Conservation (phyloP, 2,113 vertebrate species). For the Spermophilus dauricus region DNA sequence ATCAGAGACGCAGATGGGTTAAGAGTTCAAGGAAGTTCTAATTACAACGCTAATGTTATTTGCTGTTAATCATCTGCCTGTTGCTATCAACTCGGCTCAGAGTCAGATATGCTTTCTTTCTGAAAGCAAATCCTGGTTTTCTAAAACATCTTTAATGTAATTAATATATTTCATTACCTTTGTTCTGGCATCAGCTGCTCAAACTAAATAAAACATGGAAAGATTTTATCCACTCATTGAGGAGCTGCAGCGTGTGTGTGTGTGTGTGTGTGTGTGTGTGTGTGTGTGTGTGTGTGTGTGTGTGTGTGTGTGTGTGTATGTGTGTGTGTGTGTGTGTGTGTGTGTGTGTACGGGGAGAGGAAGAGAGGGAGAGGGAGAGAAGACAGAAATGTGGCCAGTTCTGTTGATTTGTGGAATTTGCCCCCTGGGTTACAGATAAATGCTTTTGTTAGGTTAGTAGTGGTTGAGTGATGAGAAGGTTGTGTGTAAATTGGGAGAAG, state of each 20-base stretch:
- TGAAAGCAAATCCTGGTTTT: conserved; percentile 86
- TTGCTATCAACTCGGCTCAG: conserved; percentile 78
- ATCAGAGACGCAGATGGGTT: conserved; percentile 70
- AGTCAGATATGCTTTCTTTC: conserved; percentile 80
- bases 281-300: too few species aligned
- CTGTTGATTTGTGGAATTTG: conserved; percentile 41
- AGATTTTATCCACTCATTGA: conserved; percentile 41
- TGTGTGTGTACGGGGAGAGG: background rate
- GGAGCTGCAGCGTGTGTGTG: background rate
- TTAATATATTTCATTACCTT: conserved; percentile 91
- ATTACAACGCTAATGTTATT: conserved; percentile 76
- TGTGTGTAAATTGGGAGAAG: background rate
- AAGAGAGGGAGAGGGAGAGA: background rate
- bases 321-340: too few species aligned
- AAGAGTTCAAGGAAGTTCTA: conserved; percentile 79
- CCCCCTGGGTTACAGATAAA: background rate
- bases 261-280: background rate
- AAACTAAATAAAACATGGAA: conserved; percentile 76
- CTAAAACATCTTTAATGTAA: conserved; percentile 90
- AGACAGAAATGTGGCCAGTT: background rate
- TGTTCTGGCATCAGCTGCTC: conserved; percentile 87
- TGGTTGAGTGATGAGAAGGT: background rate
- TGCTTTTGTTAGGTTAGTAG: background rate
- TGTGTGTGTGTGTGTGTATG: too few species aligned
- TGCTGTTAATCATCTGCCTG: conserved; percentile 77